These are phyloP conservation scores for Tortricodes alternella DNA, from an alignment of 2,888 invertebrate genomes.

Conservation along the genomic window DNA sequence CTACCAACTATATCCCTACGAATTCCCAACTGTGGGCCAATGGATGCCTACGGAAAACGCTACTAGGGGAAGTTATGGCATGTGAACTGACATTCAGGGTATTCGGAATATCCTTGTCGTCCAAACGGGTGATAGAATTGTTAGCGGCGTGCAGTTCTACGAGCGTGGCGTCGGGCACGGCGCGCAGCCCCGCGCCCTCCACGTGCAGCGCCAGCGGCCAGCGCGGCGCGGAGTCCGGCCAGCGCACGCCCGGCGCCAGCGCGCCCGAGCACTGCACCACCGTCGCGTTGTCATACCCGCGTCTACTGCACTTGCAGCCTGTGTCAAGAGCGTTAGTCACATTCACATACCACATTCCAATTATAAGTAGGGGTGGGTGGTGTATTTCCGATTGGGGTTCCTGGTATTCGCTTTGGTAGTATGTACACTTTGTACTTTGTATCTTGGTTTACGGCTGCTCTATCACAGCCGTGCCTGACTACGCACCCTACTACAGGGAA, in stretches of 20 bases:
- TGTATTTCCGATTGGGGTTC: no score
- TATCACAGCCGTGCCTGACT: no score
- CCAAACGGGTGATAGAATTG: constrained; percentile 1
- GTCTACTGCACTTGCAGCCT: constrained; percentile 9
- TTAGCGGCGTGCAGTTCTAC: constrained; percentile 12
- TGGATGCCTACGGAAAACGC: no score
- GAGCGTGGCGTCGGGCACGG: neutral
- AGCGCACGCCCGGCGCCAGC: constrained; percentile 29
- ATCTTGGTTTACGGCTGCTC: no score
- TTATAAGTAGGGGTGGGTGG: no score
- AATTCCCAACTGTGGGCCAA: no score
- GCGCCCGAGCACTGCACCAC: constrained; percentile 34
- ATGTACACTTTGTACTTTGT: no score
- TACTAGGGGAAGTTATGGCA: no score
- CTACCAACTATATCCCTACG: no score
- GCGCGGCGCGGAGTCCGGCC: constrained; percentile 25
- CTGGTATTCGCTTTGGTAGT: no score
- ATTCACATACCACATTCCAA: no score
- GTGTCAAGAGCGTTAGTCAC: neutral
- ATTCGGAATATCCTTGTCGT: neutral
- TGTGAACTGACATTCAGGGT: constrained; percentile 19
- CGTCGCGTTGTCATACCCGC: constrained; percentile 31
- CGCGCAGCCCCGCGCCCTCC: neutral
- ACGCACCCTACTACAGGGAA: no score
- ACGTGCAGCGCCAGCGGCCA: constrained; percentile 11